Evolutionary conservation across 2,113 vertebrate species (phyloP).

Genomic region (Mionectes macconnelli): DNA sequence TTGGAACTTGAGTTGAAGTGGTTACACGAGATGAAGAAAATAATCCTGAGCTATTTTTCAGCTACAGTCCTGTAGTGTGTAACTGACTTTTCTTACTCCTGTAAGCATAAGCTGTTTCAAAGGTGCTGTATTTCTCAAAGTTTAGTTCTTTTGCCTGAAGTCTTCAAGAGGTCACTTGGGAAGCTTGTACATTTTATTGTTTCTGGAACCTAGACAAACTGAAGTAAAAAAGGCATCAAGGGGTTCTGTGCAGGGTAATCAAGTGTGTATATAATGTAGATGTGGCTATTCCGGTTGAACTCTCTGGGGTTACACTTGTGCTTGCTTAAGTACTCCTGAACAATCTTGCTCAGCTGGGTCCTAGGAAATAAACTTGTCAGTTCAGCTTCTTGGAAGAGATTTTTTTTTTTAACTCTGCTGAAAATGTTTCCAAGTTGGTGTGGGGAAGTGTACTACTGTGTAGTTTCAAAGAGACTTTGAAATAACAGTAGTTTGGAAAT

Average conservation of each 20-base stretch:
- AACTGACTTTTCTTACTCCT: conserved; percentile 18
- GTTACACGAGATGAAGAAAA: conserved; percentile 27
- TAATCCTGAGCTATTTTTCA: conserved; percentile 31
- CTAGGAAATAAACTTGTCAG: not conserved
- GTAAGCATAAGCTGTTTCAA: conserved; percentile 14
- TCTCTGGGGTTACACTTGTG: not conserved
- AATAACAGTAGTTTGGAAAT: not conserved
- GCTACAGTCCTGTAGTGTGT: not conserved
- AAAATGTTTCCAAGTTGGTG: not conserved
- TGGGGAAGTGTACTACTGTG: not conserved
- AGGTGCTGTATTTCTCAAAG: not conserved
- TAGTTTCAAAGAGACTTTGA: not conserved
- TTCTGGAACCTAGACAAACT: not conserved
- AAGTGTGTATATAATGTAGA: not conserved
- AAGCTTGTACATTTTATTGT: conserved; percentile 31
- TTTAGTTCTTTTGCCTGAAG: not conserved
- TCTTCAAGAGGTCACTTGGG: conserved; percentile 7
- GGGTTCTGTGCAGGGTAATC: not conserved
- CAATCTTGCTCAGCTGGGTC: not conserved
- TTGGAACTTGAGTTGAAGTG: conserved; percentile 40
- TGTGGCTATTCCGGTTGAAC: not conserved
- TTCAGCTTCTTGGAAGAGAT: not conserved
- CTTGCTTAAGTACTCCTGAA: not conserved
- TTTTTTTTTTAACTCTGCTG: not conserved
- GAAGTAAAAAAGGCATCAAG: not conserved